A percentile compares a stretch with the other conserved stretches of the same genome.
These are phyloP conservation scores for Amblyornis subalaris DNA, from an alignment of 2,113 vertebrate species.

Conservation along the genomic window DNA sequence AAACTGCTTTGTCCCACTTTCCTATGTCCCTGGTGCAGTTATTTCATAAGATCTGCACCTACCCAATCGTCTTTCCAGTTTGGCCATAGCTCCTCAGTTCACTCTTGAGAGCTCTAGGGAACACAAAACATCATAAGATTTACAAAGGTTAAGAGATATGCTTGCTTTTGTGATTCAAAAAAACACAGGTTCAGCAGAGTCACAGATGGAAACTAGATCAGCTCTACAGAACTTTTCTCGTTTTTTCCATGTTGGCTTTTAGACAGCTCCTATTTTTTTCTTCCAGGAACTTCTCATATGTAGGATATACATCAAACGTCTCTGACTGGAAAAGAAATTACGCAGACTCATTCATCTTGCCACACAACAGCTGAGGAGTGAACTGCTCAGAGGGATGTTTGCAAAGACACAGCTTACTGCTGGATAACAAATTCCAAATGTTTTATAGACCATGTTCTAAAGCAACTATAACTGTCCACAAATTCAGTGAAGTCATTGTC, in stretches of 20 bases:
- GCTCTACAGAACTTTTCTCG: neutral
- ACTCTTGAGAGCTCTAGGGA: fast-evolving
- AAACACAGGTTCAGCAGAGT: neutral
- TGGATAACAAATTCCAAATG: neutral
- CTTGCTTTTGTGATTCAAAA: neutral
- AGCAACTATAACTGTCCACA: neutral
- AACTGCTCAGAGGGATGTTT: neutral
- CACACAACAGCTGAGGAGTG: neutral
- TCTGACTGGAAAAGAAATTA: neutral
- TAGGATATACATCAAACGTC: neutral
- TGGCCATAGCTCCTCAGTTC: neutral
- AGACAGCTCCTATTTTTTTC: neutral
- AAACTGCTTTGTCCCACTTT: neutral
- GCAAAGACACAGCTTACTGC: neutral
- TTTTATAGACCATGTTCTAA: neutral
- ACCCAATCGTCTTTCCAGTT: neutral
- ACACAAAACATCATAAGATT: neutral
- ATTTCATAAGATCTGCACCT: neutral
- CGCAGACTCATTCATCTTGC: neutral
- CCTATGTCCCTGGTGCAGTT: neutral
- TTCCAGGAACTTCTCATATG: neutral
- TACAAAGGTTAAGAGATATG: neutral
- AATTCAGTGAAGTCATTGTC: neutral
- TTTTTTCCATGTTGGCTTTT: neutral
- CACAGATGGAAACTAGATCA: neutral